Base-by-base conservation (phyloP, 2,113 vertebrate genomes). In the Poeciliopsis retropinna region DNA sequence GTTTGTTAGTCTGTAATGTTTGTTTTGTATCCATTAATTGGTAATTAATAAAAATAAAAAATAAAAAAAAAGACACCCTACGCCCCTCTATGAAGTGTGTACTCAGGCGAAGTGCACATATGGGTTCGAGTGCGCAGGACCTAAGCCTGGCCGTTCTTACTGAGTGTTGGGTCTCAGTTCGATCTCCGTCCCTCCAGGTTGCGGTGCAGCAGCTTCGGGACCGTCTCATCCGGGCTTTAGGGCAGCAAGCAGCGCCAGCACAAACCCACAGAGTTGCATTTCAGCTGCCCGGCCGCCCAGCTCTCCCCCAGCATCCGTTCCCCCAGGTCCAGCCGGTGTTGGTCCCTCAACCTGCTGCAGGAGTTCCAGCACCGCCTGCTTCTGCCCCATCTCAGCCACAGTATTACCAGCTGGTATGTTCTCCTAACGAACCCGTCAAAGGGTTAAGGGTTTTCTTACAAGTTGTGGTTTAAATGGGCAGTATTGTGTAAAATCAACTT, bases 161-260 rank as follows among this genome's bases (percentile, higher is more conserved):
- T 31, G 34, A 37, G 34, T 37, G 34, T 37, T 37, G 34, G 34
- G 34, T 12, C 34, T 37, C 10, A 37, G 34, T 37, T 22, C 15
- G 1, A 11, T 2, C 72, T 71, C 70, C n/a, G 13, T 68, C 39
- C 64, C 0, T 63, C 3, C 81, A 98, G 97, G 90, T 91, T 4
- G 86, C 95, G 75, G 93, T 98, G 1, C 60, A 96, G 85, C 95
- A 95, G 88, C 93, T 99, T 14, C 95, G 95, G 1, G 95, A 99
- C 28, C 94, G 98, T 78, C 96, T 99, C 28, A 93, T 91, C 75
- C 93, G 92, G 87, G 97, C 98, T 39, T 95, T 97, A 13, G 96
- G 96, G n/a, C 92, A 96, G 64, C 93, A 92, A 27, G 57, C 78
- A 5, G 80, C 75, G 37, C 74, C 81, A 0, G 76, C 44, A 2